Evolutionary conservation across 2,797 vertebrate genomes (phyloP), one percentile per base, ranked within the genome.

Genomic region (Ciconia nigra): DNA sequence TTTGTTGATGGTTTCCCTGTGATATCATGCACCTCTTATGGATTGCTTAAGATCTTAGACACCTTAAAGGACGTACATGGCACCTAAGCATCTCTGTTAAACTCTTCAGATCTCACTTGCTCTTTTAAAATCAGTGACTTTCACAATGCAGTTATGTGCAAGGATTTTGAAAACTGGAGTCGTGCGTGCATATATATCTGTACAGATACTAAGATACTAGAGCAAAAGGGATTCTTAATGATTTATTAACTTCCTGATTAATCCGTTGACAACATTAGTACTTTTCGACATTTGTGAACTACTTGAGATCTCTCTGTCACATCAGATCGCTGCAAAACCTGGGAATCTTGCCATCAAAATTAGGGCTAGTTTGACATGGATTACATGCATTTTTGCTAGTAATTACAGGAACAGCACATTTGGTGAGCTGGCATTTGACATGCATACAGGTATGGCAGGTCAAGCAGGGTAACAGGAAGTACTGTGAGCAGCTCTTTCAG

Each of bases 331-430:
- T 74, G 70, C 39, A 89, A 83, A 92, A 80, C 49, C 63, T 93
- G 74, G 59, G 81, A 92, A 65, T 44, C 52, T 90, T 78, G 61
- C 74, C 11, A 44, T 78, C 54, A 92, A 96, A 93, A 80, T 67
- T 62, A 51, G 52, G 42, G 11, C 57, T 87, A 74, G 67, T 87
- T 94, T 92, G 86, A 80, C 61, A 87, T 66, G 57, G 81, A 93
- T 92, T 92, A 72, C 78, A 65, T 55, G 77, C 8, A 3, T 7
- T 94, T 90, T 93, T 93, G 39, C 71, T 72, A 47, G 71, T 74
- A 90, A 93, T 95, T 96, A 80, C 26, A 85, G 81, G 63, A 87
- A 42, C 35, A 57, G 59, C 35, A 52, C n/a, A 84, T 94, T 94
- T 93, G 61, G 83, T 63, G 6, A 91, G 74, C 81, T 94, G 90